phyloP scores from a whole-genome alignment of 1,140 invertebrate genomes.

The Psilanteris sp. region DNA sequence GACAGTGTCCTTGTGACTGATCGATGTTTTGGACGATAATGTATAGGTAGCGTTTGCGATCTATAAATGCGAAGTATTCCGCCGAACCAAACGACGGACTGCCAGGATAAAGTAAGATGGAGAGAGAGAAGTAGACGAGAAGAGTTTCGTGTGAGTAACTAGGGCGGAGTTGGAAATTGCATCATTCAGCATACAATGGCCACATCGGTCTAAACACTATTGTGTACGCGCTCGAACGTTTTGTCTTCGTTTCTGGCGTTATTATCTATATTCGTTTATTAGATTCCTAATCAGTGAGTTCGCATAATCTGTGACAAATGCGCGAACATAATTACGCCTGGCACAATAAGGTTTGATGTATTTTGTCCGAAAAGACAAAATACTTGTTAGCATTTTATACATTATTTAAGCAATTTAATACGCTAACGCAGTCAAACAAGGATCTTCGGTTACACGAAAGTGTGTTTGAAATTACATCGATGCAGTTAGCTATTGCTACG shows the following conservation, averaged over 20 bases:
- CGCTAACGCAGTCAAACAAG: too few relatives aligned
- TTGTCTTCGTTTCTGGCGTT: not conserved
- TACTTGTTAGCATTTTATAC: too few relatives aligned
- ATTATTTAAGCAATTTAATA: too few relatives aligned
- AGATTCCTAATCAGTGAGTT: too few relatives aligned
- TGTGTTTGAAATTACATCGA: too few relatives aligned
- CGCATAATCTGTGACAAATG: too few relatives aligned
- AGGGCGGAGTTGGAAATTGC: conserved; percentile 75
- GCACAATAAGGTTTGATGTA: too few relatives aligned
- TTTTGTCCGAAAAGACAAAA: too few relatives aligned
- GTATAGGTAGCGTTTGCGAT: conserved; percentile 69
- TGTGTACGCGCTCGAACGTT: not conserved
- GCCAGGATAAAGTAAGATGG: conserved; percentile 5
- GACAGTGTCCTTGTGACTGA: conserved; percentile 65
- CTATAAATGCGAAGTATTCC: not conserved
- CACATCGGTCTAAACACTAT: conserved; percentile 4
- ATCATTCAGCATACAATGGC: conserved; percentile 57
- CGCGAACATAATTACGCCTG: not conserved
- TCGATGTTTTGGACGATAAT: conserved; percentile 71
- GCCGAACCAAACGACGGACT: conserved; percentile 3
- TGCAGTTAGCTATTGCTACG: too few relatives aligned
- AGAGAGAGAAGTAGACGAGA: not conserved
- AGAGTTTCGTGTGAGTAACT: conserved; percentile 66
- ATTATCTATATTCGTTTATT: too few relatives aligned
- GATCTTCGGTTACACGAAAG: too few relatives aligned